A percentile compares a stretch with the other conserved stretches of the same genome.
phyloP scores from a whole-genome alignment of 2,888 invertebrate species.

The Sphaeridia pumilis region DNA sequence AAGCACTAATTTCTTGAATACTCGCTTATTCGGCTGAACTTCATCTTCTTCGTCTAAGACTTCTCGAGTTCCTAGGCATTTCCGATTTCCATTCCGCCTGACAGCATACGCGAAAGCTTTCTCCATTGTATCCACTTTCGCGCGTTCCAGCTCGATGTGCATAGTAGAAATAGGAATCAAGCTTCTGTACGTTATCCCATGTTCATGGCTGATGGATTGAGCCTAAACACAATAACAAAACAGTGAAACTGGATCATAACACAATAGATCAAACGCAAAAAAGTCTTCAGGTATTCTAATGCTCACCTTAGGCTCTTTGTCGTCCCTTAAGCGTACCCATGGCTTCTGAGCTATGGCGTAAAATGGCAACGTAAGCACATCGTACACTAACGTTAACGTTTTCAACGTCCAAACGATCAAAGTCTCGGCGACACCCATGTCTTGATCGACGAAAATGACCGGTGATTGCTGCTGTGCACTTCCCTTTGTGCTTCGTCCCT shows the following conservation, averaged over 20 bases:
- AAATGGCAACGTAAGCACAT: constrained; percentile 79
- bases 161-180: constrained; percentile 56
- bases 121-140: constrained; percentile 68
- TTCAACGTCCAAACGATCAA: constrained; percentile 45
- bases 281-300: background rate
- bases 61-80: constrained; percentile 78
- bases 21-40: constrained; percentile 79
- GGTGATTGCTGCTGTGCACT: background rate
- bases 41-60: constrained; percentile 90
- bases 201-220: constrained; percentile 29
- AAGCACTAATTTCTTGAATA: constrained; percentile 93
- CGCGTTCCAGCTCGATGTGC: constrained; percentile 60
- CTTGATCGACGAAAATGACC: constrained; percentile 2
- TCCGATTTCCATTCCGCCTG: constrained; percentile 57
- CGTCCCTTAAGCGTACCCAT: constrained; percentile 67
- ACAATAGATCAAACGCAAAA: background rate
- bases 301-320: constrained; percentile 63
- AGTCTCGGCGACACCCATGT: constrained; percentile 25
- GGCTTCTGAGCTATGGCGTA: constrained; percentile 77
- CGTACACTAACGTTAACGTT: constrained; percentile 71
- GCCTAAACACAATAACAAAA: constrained; percentile 48
- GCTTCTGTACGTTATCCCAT: constrained; percentile 56
- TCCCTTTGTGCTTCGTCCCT: no score
- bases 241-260: no score
- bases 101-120: constrained; percentile 70